These are phyloP conservation scores for Habropoda laboriosa DNA, from an alignment of 1,140 invertebrate species.

Conservation along the genomic window DNA sequence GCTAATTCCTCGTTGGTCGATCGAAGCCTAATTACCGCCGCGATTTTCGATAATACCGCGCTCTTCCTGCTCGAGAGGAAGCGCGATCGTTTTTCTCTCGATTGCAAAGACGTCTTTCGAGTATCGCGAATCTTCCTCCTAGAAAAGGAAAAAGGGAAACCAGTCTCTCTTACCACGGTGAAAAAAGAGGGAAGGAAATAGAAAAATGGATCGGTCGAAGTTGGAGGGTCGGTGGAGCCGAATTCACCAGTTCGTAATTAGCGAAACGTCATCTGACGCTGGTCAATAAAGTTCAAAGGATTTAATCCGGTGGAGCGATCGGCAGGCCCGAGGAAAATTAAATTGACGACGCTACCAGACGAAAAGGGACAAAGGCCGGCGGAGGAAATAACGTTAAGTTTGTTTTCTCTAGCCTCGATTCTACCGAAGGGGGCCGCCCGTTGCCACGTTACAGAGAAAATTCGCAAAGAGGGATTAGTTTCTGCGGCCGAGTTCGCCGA, in stretches of 20 bases:
- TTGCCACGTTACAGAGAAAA: constrained; percentile 1
- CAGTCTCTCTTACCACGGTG: too few species aligned
- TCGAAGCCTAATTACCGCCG: constrained; percentile 19
- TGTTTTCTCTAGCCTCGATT: constrained; percentile 53
- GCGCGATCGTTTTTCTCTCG: neutral
- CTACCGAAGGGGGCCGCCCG: neutral
- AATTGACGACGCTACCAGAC: constrained; percentile 28
- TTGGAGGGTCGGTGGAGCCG: neutral
- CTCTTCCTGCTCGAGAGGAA: too few species aligned
- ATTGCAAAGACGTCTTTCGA: neutral
- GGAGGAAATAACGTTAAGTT: constrained; percentile 53
- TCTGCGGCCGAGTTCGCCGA: constrained; percentile 28
- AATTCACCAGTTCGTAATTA: constrained; percentile 64
- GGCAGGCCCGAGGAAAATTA: constrained; percentile 32
- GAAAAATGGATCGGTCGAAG: too few species aligned
- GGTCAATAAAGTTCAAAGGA: constrained; percentile 64
- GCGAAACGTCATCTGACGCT: constrained; percentile 57
- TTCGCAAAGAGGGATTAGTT: constrained; percentile 28
- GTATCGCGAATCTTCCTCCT: neutral
- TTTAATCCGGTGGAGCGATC: constrained; percentile 60
- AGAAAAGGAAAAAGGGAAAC: neutral
- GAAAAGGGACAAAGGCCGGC: constrained; percentile 16
- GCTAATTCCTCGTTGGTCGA: neutral
- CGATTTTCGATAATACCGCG: neutral
- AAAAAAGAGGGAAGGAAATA: too few species aligned